These are phyloP conservation scores for Zaprionus taronus DNA, from an alignment of 1,140 invertebrate genomes.

Conservation along the genomic window DNA sequence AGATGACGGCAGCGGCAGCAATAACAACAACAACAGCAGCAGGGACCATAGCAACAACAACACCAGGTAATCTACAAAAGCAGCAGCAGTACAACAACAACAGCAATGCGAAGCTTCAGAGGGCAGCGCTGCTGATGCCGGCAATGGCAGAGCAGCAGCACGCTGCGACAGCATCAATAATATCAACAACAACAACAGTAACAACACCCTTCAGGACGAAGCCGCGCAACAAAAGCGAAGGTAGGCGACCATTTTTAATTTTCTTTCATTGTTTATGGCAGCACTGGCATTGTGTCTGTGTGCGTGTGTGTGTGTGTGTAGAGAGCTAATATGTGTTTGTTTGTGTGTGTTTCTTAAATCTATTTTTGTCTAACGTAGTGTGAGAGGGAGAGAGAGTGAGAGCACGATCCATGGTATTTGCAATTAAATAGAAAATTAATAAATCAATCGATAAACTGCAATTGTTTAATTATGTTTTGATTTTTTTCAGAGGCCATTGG, in stretches of 20 bases:
- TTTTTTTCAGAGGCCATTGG: conserved; percentile 84
- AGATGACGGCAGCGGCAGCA: conserved; percentile 1
- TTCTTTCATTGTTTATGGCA: conserved; percentile 16
- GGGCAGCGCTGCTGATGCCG: conserved; percentile 2
- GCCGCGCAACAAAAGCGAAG: conserved; percentile 56
- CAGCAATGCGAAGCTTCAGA: conserved; percentile 23
- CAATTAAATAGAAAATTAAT: conserved; percentile 11
- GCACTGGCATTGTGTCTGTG: background rate
- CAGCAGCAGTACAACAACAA: conserved; percentile 10
- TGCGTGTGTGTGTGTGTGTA: conserved; percentile 21
- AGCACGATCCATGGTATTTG: conserved; percentile 16
- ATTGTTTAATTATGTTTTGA: conserved; percentile 4
- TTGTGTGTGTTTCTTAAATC: conserved; percentile 21
- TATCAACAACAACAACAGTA: conserved; percentile 19
- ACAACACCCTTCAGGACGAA: conserved; percentile 32
- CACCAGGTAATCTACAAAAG: background rate
- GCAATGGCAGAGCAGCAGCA: background rate
- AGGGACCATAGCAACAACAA: background rate
- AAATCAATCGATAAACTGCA: conserved; percentile 4
- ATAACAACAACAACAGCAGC: conserved; percentile 1
- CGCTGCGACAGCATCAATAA: conserved; percentile 14
- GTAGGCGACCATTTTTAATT: conserved; percentile 50
- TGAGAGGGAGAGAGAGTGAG: background rate
- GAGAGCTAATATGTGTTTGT: conserved; percentile 15
- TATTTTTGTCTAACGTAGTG: conserved; percentile 42